Conservation (phyloP, 1,140 invertebrate genomes). For the Drosophila navojoa region DNA sequence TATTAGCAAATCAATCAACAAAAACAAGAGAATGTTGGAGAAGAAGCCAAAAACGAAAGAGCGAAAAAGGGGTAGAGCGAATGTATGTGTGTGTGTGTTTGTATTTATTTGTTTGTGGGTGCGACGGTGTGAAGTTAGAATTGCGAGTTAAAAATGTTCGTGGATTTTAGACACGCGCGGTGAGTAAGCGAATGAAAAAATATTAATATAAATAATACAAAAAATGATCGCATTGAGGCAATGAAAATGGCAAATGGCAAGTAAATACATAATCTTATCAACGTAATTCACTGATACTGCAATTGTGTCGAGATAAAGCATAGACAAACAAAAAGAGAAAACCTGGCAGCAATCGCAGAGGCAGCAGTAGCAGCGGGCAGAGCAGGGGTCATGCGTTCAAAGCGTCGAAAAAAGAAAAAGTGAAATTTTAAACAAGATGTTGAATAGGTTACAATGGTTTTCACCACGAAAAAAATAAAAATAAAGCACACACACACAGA, state of each 20-base stretch:
- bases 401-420: constrained; percentile 52
- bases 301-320: neutral
- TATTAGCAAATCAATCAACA: constrained; percentile 26
- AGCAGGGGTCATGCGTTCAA: constrained; percentile 20
- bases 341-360: neutral
- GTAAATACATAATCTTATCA: constrained; percentile 35
- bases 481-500: neutral
- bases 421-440: constrained; percentile 64
- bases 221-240: constrained; percentile 15
- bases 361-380: constrained; percentile 9
- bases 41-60: neutral
- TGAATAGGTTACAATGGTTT: constrained; percentile 28
- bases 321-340: constrained; percentile 34
- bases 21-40: constrained; percentile 14
- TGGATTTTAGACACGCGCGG: constrained; percentile 18
- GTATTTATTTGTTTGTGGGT: neutral
- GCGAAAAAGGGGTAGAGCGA: neutral
- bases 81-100: neutral
- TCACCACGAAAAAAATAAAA: constrained; percentile 23
- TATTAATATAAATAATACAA: too few species aligned
- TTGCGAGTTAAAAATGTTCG: constrained; percentile 7
- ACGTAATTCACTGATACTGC: constrained; percentile 20
- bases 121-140: constrained; percentile 4
- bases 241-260: constrained; percentile 24
- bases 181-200: constrained; percentile 24